phyloP scores from a whole-genome alignment of 2,113 vertebrate genomes.

The Pimephales promelas region DNA sequence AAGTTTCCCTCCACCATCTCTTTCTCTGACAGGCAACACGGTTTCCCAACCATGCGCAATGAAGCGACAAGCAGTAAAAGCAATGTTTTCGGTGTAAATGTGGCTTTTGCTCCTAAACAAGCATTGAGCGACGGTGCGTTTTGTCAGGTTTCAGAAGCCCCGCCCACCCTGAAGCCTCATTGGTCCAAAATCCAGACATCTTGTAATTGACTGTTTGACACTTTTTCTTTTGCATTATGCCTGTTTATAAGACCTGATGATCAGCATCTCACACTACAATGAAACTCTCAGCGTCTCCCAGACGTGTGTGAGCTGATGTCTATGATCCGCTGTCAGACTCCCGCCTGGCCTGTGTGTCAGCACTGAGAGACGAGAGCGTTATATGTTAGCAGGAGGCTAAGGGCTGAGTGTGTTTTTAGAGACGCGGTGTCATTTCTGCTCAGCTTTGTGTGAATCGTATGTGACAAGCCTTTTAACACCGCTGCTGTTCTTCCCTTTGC shows the following conservation, averaged over 20 bases:
- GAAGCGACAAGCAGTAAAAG: background rate
- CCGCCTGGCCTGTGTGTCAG: background rate
- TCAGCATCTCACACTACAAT: background rate
- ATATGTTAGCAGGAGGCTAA: conserved; percentile 26
- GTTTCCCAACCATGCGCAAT: background rate
- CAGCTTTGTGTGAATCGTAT: conserved; percentile 57
- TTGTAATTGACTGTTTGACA: background rate
- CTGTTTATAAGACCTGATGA: background rate
- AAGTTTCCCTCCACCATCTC: background rate
- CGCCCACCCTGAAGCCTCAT: background rate
- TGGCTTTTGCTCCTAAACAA: background rate
- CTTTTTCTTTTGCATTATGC: background rate
- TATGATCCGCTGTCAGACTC: conserved; percentile 23
- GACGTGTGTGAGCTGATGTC: conserved; percentile 1
- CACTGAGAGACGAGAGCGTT: background rate
- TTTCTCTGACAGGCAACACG: conserved; percentile 3
- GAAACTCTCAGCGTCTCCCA: background rate
- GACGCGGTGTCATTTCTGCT: conserved; percentile 61
- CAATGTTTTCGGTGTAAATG: background rate
- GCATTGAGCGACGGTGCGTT: background rate
- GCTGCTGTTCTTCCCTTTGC: conserved; percentile 57
- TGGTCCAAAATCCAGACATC: background rate
- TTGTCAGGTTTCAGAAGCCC: background rate
- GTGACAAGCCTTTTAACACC: conserved; percentile 66
- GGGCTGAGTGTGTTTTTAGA: conserved; percentile 50